phyloP scores from a whole-genome alignment of 2,113 vertebrate species.

The Gambusia holbrooki region DNA sequence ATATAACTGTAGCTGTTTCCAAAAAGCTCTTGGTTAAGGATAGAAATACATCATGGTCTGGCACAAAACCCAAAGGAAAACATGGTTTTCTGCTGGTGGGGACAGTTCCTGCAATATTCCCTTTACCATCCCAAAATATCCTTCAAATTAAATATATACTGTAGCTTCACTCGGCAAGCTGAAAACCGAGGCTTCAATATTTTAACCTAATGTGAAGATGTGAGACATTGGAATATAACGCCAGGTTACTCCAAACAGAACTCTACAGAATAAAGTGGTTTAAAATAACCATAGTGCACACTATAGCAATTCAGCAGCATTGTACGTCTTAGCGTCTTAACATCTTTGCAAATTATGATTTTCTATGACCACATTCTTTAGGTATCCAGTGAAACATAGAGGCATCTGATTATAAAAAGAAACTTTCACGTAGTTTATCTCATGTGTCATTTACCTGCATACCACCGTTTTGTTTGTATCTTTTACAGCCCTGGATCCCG shows the following conservation, averaged over 20 bases:
- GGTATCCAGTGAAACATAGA: constrained; percentile 27
- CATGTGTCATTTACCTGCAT: constrained; percentile 52
- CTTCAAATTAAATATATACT: neutral
- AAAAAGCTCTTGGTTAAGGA: neutral
- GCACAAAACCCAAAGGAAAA: neutral
- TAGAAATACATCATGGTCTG: neutral
- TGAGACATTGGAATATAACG: neutral
- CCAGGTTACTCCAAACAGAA: neutral
- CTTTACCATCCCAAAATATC: neutral
- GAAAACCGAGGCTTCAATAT: neutral
- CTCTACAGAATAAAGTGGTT: too few species aligned
- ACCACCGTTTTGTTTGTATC: constrained; percentile 40
- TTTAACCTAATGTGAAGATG: neutral
- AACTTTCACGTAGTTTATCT: constrained; percentile 12
- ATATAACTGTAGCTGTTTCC: neutral
- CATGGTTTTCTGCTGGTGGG: neutral
- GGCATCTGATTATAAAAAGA: constrained; percentile 41
- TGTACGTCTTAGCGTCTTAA: neutral
- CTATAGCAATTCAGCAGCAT: neutral
- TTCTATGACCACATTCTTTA: neutral
- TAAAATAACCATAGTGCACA: neutral
- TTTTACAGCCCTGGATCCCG: constrained; percentile 31
- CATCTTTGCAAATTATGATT: neutral
- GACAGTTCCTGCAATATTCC: neutral
- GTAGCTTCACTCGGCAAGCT: neutral